Percentiles rank a stretch among this genome's conserved stretches.
Evolutionary conservation across 2,888 invertebrate species (phyloP).

Genomic region (Drosophila flavopinicola): DNA sequence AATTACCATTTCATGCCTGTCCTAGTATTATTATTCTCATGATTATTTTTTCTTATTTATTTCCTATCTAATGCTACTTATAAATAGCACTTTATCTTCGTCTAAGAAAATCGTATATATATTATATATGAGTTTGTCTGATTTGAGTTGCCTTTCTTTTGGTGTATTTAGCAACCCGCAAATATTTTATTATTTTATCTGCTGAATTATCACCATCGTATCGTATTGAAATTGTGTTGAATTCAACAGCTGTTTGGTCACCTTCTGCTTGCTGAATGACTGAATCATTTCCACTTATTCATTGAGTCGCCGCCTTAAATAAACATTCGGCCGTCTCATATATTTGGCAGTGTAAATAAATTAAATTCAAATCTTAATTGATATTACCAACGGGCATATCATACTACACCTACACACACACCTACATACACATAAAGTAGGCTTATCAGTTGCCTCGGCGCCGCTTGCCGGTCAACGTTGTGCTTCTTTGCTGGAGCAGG

Average conservation of each 20-base stretch:
- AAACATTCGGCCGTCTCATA: constrained; percentile 47
- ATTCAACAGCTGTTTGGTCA: constrained; percentile 35
- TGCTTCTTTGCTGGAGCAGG: constrained; percentile 12
- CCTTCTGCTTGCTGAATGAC: constrained; percentile 33
- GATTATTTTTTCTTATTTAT: too few species aligned
- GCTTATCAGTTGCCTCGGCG: constrained; percentile 58
- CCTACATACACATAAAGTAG: constrained; percentile 20
- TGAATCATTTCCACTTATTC: constrained; percentile 49
- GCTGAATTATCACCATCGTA: neutral
- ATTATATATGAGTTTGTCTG: neutral
- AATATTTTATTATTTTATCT: neutral
- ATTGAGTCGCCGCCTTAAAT: constrained; percentile 62
- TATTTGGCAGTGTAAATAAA: constrained; percentile 70
- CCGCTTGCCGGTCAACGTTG: constrained; percentile 36
- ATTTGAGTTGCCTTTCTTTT: neutral
- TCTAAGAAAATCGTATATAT: too few species aligned
- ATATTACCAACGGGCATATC: constrained; percentile 57
- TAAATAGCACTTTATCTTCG: too few species aligned
- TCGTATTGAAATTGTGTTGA: neutral
- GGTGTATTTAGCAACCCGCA: neutral
- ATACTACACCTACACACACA: constrained; percentile 10
- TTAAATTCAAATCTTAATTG: constrained; percentile 78
- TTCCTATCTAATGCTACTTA: neutral
- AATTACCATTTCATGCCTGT: too few species aligned
- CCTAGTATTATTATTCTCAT: too few species aligned